These are phyloP conservation scores for Calycopis cecrops DNA, from an alignment of 1,140 invertebrate species.

Conservation along the genomic window DNA sequence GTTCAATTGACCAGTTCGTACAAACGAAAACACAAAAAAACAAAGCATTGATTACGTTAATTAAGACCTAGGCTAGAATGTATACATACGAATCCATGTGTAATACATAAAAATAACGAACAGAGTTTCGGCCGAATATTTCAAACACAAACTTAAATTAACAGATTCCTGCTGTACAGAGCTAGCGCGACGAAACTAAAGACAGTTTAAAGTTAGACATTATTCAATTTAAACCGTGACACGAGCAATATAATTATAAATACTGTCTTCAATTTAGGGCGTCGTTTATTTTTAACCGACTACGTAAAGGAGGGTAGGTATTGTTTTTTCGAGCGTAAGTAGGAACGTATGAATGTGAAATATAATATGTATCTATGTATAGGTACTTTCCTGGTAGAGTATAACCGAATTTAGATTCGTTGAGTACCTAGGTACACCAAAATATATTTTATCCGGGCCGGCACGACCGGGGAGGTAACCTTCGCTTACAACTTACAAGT, in stretches of 20 bases:
- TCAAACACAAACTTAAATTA: neutral
- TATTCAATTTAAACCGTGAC: constrained; percentile 4
- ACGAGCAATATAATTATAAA: constrained; percentile 7
- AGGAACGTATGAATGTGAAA: no score
- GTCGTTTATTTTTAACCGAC: neutral
- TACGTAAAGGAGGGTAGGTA: no score
- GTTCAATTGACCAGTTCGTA: constrained; percentile 1
- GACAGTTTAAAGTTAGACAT: constrained; percentile 5
- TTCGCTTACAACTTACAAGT: no score
- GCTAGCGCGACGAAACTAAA: neutral
- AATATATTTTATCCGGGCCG: no score
- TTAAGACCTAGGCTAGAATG: neutral
- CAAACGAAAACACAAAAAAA: neutral
- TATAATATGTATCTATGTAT: no score
- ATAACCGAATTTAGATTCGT: no score
- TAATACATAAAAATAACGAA: neutral
- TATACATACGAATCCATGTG: neutral
- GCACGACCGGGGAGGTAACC: no score
- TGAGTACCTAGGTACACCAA: no score
- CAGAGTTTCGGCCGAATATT: neutral
- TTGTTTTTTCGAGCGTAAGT: no score
- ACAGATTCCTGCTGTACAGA: neutral
- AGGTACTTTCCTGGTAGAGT: no score
- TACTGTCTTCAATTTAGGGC: constrained; percentile 5
- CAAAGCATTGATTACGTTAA: neutral